Conservation (phyloP, 2,113 vertebrate genomes). For the Thamnophis sirtalis region DNA sequence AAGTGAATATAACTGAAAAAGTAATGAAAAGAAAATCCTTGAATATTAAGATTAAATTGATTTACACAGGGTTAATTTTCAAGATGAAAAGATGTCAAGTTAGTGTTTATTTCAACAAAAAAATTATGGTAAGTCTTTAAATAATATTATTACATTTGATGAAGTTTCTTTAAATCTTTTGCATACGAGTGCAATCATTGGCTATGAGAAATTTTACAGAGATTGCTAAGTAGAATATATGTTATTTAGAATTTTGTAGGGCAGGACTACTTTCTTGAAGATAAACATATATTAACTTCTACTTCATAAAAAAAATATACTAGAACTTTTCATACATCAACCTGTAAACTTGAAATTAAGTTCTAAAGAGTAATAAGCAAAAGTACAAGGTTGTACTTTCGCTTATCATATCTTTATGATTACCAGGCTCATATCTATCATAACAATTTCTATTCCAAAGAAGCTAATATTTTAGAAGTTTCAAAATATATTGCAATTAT, state of each 20-base stretch:
- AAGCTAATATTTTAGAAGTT: neutral
- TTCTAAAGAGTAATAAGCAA: neutral
- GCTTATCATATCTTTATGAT: conserved; percentile 7
- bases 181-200: neutral
- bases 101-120: neutral
- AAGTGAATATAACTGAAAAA: neutral
- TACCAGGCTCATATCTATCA: neutral
- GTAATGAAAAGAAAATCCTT: neutral
- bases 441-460: neutral
- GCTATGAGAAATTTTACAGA: neutral
- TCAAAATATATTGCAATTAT: neutral
- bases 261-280: neutral
- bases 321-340: conserved; percentile 37
- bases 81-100: neutral
- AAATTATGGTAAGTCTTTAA: neutral
- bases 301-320: neutral
- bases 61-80: neutral
- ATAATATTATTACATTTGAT: neutral
- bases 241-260: neutral
- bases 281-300: neutral
- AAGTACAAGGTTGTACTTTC: conserved; percentile 11
- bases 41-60: neutral
- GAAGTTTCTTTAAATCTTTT: neutral
- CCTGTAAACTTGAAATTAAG: conserved; percentile 24
- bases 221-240: fast-evolving